phyloP scores from a whole-genome alignment of 2,113 vertebrate genomes.

The Gymnocephalus cernua region DNA sequence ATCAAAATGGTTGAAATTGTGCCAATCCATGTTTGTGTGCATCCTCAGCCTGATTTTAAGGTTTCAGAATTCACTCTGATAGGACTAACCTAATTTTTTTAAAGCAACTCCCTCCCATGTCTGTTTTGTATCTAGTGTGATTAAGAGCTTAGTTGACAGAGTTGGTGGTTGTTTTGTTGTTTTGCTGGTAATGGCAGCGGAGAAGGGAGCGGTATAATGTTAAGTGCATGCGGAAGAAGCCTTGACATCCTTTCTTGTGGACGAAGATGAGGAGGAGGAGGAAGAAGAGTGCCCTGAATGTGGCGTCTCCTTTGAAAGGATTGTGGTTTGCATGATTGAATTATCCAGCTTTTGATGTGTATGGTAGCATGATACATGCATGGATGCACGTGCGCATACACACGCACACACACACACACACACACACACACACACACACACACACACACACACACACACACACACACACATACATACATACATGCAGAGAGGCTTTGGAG shows the following conservation, averaged over 20 bases:
- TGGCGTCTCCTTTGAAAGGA: slow-evolving; percentile 67
- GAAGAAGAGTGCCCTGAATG: slow-evolving; percentile 56
- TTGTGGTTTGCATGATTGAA: slow-evolving; percentile 75
- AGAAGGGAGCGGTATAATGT: slow-evolving; percentile 60
- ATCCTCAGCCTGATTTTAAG: slow-evolving; percentile 28
- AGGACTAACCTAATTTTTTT: slow-evolving; percentile 19
- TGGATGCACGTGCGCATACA: slow-evolving; percentile 25
- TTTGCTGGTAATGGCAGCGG: slow-evolving; percentile 68
- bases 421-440: slow-evolving; percentile 7
- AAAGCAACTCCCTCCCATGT: slow-evolving; percentile 39
- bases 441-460: slow-evolving; percentile 11
- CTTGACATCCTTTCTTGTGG: slow-evolving; percentile 75
- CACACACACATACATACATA: slow-evolving; percentile 11
- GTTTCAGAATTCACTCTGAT: slow-evolving; percentile 47
- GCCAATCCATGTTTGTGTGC: slow-evolving; percentile 25
- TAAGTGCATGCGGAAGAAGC: slow-evolving; percentile 68
- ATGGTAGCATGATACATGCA: slow-evolving; percentile 54
- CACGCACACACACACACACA: slow-evolving; percentile 1
- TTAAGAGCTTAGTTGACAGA: slow-evolving; percentile 69
- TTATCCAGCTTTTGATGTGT: slow-evolving; percentile 72
- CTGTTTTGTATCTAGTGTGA: slow-evolving; percentile 71
- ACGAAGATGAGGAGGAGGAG: slow-evolving; percentile 55
- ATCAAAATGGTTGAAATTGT: slow-evolving; percentile 25
- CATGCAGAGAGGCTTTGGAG: slow-evolving; percentile 40
- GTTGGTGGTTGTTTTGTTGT: slow-evolving; percentile 79